Evolutionary conservation across 1,140 invertebrate species (phyloP).

Genomic region (Araneus ventricosus): DNA sequence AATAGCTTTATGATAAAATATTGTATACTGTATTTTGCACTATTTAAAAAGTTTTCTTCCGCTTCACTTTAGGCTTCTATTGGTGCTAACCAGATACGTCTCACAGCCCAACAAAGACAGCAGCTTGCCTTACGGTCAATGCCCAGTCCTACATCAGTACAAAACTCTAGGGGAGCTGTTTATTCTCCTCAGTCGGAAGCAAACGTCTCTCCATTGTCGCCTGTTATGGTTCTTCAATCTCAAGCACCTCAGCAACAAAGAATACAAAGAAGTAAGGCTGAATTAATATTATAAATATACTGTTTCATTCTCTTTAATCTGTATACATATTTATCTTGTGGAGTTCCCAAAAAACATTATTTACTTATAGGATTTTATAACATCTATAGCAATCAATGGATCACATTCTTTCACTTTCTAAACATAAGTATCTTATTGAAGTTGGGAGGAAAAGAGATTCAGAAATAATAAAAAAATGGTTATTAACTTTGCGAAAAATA

Average conservation of each 20-base stretch:
- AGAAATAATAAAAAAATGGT: too few relatives aligned
- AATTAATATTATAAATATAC: background rate
- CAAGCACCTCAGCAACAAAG: conserved; percentile 67
- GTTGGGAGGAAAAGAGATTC: too few relatives aligned
- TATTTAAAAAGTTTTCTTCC: too few relatives aligned
- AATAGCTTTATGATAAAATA: too few relatives aligned
- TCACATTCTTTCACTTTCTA: too few relatives aligned
- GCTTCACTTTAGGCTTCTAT: conserved; percentile 18
- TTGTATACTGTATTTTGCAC: too few relatives aligned
- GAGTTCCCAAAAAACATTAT: too few relatives aligned
- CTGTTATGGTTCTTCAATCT: conserved; percentile 67
- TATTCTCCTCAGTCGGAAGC: conserved; percentile 45
- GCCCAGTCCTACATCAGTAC: conserved; percentile 52
- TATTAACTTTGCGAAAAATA: too few relatives aligned
- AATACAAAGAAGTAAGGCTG: conserved; percentile 53
- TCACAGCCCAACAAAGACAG: conserved; percentile 68
- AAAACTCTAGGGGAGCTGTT: conserved; percentile 44
- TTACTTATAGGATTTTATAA: too few relatives aligned
- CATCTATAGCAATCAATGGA: too few relatives aligned
- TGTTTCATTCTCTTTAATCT: background rate
- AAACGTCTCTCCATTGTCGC: conserved; percentile 52
- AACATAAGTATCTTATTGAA: too few relatives aligned
- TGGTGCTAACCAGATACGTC: conserved; percentile 52
- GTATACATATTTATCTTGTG: too few relatives aligned
- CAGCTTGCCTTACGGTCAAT: conserved; percentile 49